Conservation (phyloP, 2,113 vertebrate genomes). For the Cichladusa arquata region DNA sequence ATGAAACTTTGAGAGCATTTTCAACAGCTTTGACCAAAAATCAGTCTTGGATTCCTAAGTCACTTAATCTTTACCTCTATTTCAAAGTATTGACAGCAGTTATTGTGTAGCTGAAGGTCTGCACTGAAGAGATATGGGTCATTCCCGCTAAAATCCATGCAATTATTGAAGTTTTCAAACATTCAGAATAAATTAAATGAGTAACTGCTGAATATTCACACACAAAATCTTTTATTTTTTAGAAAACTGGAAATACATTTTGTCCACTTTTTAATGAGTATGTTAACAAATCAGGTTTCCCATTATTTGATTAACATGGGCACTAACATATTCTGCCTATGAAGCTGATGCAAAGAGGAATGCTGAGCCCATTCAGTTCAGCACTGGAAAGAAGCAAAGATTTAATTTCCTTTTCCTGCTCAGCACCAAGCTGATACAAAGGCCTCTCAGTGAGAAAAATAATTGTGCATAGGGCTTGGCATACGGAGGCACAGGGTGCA, state of each 20-base stretch:
- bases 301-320: background rate
- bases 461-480: background rate
- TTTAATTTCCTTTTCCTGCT: constrained; percentile 10
- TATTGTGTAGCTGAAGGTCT: background rate
- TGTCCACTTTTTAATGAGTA: background rate
- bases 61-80: background rate
- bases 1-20: background rate
- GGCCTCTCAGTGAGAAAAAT: background rate
- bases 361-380: background rate
- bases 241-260: background rate
- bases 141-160: background rate
- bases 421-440: background rate
- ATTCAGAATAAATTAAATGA: background rate
- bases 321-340: background rate
- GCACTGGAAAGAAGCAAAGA: background rate
- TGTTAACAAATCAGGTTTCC: background rate
- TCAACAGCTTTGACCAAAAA: background rate
- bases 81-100: background rate
- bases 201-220: background rate
- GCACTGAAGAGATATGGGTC: background rate
- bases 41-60: background rate
- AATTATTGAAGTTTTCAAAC: constrained; percentile 1
- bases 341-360: background rate
- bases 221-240: background rate
- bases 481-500: background rate